Conservation (phyloP, 2,797 vertebrate species). For the Scolopax bukidnonensis region DNA sequence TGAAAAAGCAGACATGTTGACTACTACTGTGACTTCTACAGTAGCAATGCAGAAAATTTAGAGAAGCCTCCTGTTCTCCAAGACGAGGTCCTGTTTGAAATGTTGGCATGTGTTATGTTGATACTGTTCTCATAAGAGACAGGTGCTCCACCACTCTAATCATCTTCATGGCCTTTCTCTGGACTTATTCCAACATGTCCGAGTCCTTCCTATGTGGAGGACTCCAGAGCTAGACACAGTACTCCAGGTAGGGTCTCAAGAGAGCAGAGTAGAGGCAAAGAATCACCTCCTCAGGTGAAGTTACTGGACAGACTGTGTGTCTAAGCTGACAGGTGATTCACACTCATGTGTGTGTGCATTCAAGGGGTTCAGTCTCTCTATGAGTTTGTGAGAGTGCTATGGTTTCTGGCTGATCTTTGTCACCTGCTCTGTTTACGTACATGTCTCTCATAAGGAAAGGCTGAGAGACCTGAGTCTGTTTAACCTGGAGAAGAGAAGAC, state of each 20-base stretch:
- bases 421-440: neutral
- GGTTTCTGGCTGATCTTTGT: neutral
- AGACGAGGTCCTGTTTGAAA: neutral
- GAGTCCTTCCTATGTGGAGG: no score
- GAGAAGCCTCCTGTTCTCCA: neutral
- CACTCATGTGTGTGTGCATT: accelerated
- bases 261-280: no score
- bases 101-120: neutral
- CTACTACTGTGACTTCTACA: neutral
- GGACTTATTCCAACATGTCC: no score
- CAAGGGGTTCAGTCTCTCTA: neutral
- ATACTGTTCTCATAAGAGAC: neutral
- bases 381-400: neutral
- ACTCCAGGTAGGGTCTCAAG: no score
- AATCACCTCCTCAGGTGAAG: neutral
- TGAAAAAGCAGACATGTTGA: neutral
- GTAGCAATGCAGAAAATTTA: neutral
- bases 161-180: no score
- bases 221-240: no score
- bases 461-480: no score
- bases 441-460: neutral
- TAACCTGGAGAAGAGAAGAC: no score
- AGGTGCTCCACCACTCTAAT: no score
- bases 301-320: neutral
- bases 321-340: neutral